Base-by-base conservation (phyloP, 2,888 invertebrate genomes). In the Epinotia ramella region DNA sequence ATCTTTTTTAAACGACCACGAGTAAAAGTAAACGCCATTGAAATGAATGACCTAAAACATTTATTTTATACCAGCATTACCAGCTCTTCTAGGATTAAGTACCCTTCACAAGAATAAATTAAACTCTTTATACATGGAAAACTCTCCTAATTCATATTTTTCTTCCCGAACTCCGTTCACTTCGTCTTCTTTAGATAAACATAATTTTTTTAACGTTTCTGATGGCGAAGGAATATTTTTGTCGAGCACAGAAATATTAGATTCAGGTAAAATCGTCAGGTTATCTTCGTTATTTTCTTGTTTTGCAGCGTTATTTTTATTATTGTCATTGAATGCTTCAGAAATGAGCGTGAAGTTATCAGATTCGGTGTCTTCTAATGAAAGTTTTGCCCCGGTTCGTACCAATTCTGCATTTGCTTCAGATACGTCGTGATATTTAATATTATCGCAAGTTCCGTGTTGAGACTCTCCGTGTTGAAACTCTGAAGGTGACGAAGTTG, bases 161-260 rank as follows among this genome's bases (percentile, higher is more conserved):
- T 84, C 81, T 73, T 84, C 80, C 56, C 82, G 72, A 63, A 84
- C 80, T 62, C 73, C 78, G 62, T 83, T 80, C 69, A 84, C 86
- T 68, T 91, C 89, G 28, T 93, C 90, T 85, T 96, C 93, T 73
- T 87, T 91, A 1, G 93, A 95, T 67, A 96, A 89, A 80, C 95
- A 95, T 79, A 96, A 90, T 79, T 96, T 96, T 88, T 96, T 95
- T 78, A 96, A 91, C 80, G 96, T 95, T 81, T 95, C 95, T 46
- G 96, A 96, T 12, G 97, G 96, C 3, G 97, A 96, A 74, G 96
- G 95, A 18, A 95, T 87, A 85, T 94, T 95, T 79, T 95, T 95
- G 63, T 95, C 90, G 73, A 92, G 85, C 65, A 82, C 79, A 44
- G 88, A 86, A 78, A 91, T 85, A 7, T 67, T 77, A 5, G 73